phyloP scores from a whole-genome alignment of 1,140 invertebrate species.

The Plutomurus gul region DNA sequence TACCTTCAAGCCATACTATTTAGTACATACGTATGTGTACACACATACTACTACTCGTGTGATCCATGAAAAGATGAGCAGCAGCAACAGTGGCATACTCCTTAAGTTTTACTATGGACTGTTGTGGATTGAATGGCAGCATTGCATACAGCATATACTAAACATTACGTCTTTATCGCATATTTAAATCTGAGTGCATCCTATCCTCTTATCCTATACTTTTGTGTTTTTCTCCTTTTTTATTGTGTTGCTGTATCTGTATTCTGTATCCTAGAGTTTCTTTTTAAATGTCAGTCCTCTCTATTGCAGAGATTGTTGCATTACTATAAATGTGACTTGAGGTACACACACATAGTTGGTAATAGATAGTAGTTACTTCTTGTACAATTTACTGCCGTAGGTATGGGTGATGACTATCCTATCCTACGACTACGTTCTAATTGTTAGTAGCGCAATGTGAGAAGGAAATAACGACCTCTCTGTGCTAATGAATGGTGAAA shows the following conservation, averaged over 20 bases:
- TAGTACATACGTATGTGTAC: too few species aligned
- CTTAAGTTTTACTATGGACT: not conserved
- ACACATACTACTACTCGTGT: too few species aligned
- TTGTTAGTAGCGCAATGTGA: not conserved
- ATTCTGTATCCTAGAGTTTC: not conserved
- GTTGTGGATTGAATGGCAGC: too few species aligned
- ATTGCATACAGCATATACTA: too few species aligned
- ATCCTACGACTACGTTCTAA: too few species aligned
- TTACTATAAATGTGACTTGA: not conserved
- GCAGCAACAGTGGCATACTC: not conserved
- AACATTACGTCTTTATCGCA: not conserved
- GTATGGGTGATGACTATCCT: not conserved
- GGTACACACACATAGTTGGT: not conserved
- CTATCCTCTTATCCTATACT: not conserved
- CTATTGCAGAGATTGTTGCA: not conserved
- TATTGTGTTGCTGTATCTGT: not conserved
- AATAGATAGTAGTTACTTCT: not conserved
- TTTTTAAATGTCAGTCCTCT: not conserved
- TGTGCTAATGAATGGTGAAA: slow-evolving; percentile 10
- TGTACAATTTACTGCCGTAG: too few species aligned
- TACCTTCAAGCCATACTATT: too few species aligned
- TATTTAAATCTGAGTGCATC: slow-evolving; percentile 20
- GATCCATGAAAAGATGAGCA: too few species aligned
- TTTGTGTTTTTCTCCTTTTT: not conserved
- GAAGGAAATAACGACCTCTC: slow-evolving; percentile 2